These are phyloP conservation scores for Gymnoscopelus braueri DNA, from an alignment of 2,797 vertebrate species.

Conservation along the genomic window DNA sequence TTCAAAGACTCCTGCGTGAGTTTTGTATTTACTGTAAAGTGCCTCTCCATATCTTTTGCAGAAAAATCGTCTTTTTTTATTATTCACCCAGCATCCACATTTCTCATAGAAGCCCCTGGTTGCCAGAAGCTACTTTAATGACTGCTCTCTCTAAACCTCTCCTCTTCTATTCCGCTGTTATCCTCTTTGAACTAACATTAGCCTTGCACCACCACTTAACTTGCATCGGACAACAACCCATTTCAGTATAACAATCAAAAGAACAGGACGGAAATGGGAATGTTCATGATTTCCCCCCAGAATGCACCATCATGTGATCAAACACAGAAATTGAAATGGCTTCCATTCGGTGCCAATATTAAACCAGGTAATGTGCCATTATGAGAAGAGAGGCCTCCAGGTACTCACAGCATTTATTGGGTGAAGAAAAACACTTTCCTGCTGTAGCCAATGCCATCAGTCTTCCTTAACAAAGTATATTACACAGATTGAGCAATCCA, in stretches of 20 bases:
- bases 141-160: too few species aligned
- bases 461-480: conserved; percentile 75
- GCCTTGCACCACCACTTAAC: too few species aligned
- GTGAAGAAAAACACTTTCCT: conserved; percentile 63
- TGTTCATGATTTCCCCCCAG: conserved; percentile 3
- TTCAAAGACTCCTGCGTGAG: too few species aligned
- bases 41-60: too few species aligned
- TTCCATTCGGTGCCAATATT: conserved; percentile 38
- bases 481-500: conserved; percentile 75
- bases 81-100: too few species aligned
- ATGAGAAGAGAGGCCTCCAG: conserved; percentile 62
- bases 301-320: conserved; percentile 27
- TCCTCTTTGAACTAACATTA: too few species aligned
- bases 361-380: conserved; percentile 67
- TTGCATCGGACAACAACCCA: neutral
- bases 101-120: too few species aligned
- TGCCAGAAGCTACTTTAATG: too few species aligned
- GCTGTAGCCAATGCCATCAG: conserved; percentile 62
- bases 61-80: too few species aligned
- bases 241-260: conserved; percentile 10
- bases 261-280: neutral
- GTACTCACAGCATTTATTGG: conserved; percentile 63
- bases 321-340: conserved; percentile 27
- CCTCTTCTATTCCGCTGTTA: too few species aligned
- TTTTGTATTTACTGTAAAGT: too few species aligned